Percentiles rank a stretch among this genome's conserved stretches.
phyloP scores from a whole-genome alignment of 2,888 invertebrate species.

The Hedychridium roseum region DNA sequence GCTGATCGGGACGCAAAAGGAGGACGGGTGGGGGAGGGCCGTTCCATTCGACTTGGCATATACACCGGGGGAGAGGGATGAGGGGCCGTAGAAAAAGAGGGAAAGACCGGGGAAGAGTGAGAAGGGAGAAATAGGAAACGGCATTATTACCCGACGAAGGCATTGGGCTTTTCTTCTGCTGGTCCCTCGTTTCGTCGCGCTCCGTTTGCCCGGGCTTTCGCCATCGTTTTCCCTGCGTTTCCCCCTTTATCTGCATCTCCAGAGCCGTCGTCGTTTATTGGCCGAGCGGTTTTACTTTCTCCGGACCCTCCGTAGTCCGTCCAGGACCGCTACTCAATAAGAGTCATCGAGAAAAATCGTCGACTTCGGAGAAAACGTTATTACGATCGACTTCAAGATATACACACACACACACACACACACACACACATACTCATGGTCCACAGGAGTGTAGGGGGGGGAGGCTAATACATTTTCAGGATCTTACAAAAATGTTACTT shows the following conservation, averaged over 20 bases:
- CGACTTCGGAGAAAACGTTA: no score
- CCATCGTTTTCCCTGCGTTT: slow-evolving; percentile 6
- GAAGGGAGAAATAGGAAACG: slow-evolving; percentile 5
- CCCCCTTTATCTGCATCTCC: slow-evolving; percentile 12
- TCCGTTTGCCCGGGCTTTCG: slow-evolving; percentile 12
- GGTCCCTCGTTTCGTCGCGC: slow-evolving; percentile 20
- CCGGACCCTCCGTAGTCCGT: slow-evolving; percentile 8
- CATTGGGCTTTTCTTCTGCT: slow-evolving; percentile 6
- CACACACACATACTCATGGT: no score
- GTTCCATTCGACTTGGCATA: slow-evolving; percentile 27
- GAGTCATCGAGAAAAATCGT: no score
- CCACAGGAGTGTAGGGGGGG: no score
- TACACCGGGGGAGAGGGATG: no score
- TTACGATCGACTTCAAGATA: no score
- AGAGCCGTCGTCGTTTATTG: slow-evolving; percentile 18
- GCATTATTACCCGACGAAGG: slow-evolving; percentile 11
- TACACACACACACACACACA: no score
- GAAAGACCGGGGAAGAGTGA: not conserved
- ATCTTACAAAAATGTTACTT: no score
- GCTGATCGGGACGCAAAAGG: slow-evolving; percentile 24
- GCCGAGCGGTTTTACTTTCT: slow-evolving; percentile 21
- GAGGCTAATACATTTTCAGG: no score
- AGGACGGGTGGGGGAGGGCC: slow-evolving; percentile 20
- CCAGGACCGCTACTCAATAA: no score
- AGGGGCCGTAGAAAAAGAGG: not conserved